Conservation (phyloP, 2,113 vertebrate genomes). For the Panthera uncia region DNA sequence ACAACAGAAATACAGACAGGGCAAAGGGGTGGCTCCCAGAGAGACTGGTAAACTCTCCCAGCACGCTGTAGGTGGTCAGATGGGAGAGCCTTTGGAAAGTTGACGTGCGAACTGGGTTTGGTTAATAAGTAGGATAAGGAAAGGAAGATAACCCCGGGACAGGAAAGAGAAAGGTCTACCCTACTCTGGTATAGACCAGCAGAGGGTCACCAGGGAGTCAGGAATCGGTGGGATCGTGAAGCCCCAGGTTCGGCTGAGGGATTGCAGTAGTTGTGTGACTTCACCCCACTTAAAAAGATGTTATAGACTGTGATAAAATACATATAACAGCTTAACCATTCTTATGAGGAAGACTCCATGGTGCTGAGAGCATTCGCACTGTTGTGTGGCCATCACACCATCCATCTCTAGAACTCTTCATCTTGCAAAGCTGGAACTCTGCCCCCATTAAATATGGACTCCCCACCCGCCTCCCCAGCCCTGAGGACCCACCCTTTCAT, state of each 20-base stretch:
- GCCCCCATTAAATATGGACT: background rate
- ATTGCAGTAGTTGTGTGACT: background rate
- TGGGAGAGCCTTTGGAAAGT: background rate
- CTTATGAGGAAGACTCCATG: background rate
- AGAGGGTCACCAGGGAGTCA: background rate
- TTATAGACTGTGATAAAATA: background rate
- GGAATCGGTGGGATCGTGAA: background rate
- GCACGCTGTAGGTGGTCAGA: background rate
- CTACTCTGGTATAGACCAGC: background rate
- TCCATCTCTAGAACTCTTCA: background rate
- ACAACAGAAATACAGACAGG: rapidly evolving
- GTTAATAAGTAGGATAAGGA: background rate
- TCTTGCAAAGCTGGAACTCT: background rate
- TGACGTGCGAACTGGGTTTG: no score
- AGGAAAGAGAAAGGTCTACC: background rate
- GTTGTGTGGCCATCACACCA: no score
- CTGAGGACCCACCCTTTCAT: no score
- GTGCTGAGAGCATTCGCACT: no score
- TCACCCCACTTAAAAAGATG: background rate
- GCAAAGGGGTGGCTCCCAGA: background rate
- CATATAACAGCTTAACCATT: no score
- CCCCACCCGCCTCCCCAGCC: no score
- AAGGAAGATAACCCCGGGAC: no score
- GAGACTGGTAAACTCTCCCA: rapidly evolving
- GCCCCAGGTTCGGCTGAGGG: no score